A percentile compares a stretch with the other conserved stretches of the same genome.
Conservation (phyloP, 1,140 invertebrate species). For the Drosophila varians region DNA sequence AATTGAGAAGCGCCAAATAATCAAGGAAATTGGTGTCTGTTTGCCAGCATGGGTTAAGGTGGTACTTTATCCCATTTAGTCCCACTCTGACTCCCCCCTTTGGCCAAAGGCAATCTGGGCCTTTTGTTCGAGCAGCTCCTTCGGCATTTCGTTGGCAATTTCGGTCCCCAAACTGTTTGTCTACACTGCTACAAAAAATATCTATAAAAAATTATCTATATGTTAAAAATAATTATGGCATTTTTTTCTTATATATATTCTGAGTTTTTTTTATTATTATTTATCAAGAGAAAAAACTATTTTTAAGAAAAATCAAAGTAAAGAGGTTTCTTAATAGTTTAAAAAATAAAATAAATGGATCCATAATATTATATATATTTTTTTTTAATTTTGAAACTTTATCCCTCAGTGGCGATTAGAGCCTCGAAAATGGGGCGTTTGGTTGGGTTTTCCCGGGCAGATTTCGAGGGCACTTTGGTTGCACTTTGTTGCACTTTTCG, state of each 20-base stretch:
- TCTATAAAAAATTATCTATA: too few relatives aligned
- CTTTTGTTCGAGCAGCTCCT: slow-evolving; percentile 5
- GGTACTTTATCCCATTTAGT: background rate
- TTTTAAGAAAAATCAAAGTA: background rate
- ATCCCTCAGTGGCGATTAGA: slow-evolving; percentile 13
- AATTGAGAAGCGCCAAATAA: slow-evolving; percentile 42
- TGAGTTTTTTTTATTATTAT: too few relatives aligned
- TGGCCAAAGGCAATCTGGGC: background rate
- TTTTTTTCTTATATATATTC: too few relatives aligned
- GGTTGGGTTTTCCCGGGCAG: background rate
- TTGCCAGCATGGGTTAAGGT: background rate
- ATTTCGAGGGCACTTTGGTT: slow-evolving; percentile 15
- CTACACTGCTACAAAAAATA: background rate
- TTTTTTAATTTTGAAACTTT: too few relatives aligned
- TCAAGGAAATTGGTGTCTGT: background rate
- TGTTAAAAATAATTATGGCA: too few relatives aligned
- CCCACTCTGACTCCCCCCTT: background rate
- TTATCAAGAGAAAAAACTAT: too few relatives aligned
- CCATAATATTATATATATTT: too few relatives aligned
- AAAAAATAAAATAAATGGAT: background rate
- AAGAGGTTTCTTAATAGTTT: too few relatives aligned
- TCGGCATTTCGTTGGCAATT: slow-evolving; percentile 3
- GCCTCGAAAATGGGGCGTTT: background rate
- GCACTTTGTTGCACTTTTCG: slow-evolving; percentile 68
- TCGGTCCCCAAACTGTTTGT: slow-evolving; percentile 13